These are phyloP conservation scores for Synergus itoensis DNA, from an alignment of 2,888 invertebrate species.

Conservation along the genomic window DNA sequence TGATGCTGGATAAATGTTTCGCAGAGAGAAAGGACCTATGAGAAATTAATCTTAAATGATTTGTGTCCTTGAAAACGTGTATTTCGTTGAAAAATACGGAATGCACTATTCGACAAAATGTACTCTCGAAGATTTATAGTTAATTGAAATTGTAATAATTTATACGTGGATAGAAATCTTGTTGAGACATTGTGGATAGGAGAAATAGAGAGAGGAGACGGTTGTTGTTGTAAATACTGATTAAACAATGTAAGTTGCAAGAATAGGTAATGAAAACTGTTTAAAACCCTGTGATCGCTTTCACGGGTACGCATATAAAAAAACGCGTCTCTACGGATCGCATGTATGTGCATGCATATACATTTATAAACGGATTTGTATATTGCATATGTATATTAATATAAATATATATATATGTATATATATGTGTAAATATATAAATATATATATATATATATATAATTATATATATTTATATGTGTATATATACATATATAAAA, in stretches of 20 bases:
- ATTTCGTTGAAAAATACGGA: constrained; percentile 1
- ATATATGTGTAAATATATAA: constrained; percentile 58
- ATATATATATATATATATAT: constrained; percentile 55
- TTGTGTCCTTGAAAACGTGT: constrained; percentile 39
- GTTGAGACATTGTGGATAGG: constrained; percentile 67
- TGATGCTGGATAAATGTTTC: constrained; percentile 36
- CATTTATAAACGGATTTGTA: constrained; percentile 45
- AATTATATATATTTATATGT: constrained; percentile 63
- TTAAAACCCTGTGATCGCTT: constrained; percentile 12
- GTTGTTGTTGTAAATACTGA: constrained; percentile 65
- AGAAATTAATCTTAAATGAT: constrained; percentile 42
- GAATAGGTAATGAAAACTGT: constrained; percentile 33
- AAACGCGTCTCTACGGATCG: constrained; percentile 24
- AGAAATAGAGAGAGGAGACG: constrained; percentile 57
- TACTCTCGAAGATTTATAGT: constrained; percentile 27
- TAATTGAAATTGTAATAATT: constrained; percentile 41
- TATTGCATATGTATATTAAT: constrained; percentile 55
- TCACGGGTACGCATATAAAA: constrained; percentile 16
- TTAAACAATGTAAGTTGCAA: constrained; percentile 47
- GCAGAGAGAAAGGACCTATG: constrained; percentile 26
- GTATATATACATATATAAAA: constrained; percentile 59
- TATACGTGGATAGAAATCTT: constrained; percentile 45
- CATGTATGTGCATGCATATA: constrained; percentile 42
- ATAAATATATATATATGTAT: constrained; percentile 63
- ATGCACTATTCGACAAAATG: constrained; percentile 38